Evolutionary conservation across 2,797 vertebrate genomes (phyloP).

Genomic region (Silurus aristotelis): DNA sequence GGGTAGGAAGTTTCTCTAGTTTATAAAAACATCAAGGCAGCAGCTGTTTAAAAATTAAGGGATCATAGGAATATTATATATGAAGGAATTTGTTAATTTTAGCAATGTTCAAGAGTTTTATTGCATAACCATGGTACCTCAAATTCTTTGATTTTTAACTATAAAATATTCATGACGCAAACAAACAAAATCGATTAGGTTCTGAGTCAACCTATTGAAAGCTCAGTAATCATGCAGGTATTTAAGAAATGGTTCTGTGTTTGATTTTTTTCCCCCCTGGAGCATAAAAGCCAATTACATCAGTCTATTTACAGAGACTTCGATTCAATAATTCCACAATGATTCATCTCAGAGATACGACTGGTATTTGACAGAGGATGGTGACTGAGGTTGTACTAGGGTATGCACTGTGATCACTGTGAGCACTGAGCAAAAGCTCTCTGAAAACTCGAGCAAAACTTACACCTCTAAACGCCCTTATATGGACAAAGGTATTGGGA

Average conservation of each 20-base stretch:
- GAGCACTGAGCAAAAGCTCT: not conserved
- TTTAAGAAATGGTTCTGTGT: not conserved
- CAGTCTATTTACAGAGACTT: not conserved
- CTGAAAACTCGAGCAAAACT: not conserved
- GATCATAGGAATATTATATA: not conserved
- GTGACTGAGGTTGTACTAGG: not conserved
- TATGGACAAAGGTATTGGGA: no score
- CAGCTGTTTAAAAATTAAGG: not conserved
- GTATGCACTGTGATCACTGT: no score
- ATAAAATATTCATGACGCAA: not conserved
- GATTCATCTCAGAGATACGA: slow-evolving; percentile 9
- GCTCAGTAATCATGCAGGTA: not conserved
- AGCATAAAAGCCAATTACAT: not conserved
- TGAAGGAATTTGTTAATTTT: not conserved
- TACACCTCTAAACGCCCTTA: not conserved
- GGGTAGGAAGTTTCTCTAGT: not conserved
- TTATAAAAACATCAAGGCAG: not conserved
- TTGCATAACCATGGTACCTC: not conserved
- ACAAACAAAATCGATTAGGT: not conserved
- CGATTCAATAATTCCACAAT: not conserved
- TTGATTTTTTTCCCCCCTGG: no score
- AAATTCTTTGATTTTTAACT: not conserved
- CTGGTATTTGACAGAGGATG: not conserved
- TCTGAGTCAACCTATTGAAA: not conserved
- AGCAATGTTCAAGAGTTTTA: not conserved